These are phyloP conservation scores for Cranoglanis bouderius DNA, from an alignment of 2,113 vertebrate genomes.

Conservation along the genomic window DNA sequence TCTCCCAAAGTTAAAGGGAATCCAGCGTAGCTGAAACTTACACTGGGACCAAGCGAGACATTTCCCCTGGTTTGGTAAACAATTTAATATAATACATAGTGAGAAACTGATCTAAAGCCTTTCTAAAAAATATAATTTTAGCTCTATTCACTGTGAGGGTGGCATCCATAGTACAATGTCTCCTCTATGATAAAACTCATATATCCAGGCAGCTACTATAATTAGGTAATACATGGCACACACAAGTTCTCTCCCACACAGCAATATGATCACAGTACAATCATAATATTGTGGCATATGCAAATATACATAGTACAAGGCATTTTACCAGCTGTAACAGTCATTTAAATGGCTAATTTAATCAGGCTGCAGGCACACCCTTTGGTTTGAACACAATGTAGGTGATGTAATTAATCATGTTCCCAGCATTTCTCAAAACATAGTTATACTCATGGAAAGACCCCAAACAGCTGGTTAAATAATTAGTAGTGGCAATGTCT, in stretches of 20 bases:
- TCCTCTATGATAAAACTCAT: neutral
- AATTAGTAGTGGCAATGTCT: neutral
- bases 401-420: conserved; percentile 10
- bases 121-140: neutral
- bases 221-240: neutral
- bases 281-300: conserved; percentile 18
- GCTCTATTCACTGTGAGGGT: neutral
- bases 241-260: neutral
- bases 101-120: neutral
- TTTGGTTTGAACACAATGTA: neutral
- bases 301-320: neutral
- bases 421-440: neutral
- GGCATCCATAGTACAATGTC: neutral
- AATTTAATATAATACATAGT: neutral
- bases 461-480: neutral
- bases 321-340: neutral
- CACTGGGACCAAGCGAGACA: neutral
- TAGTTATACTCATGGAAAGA: neutral
- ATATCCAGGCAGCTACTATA: neutral
- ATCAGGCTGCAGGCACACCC: neutral
- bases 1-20: neutral
- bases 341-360: neutral
- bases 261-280: conserved; percentile 8
- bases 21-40: neutral
- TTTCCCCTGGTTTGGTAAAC: neutral